Evolutionary conservation across 2,888 invertebrate genomes (phyloP), one percentile per base, ranked within the genome.

Genomic region (Euzophera pinguis): DNA sequence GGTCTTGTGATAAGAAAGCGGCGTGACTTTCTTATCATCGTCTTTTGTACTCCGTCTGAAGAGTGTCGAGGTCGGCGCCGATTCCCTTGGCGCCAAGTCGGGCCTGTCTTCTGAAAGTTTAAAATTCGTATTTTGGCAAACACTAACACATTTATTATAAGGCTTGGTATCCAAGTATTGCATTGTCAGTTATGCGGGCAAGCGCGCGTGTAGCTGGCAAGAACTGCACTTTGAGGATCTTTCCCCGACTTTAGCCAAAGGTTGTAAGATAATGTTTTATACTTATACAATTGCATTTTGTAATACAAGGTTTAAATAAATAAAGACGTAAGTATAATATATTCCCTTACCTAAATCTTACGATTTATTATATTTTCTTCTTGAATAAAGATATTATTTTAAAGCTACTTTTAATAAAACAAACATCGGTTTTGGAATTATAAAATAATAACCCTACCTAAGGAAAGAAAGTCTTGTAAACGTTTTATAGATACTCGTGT

Each of bases 401-500:
- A 22, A 22, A 22, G 2, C 22, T 32, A 32, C 32, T 9, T 32
- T 9, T 10, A 4, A 9, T 7, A 6, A 1, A 10, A 32, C 7
- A 32, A 10, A 9, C 32, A 9, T 10, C 32, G n/a, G 2, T 37
- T 9, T 6, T 37, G 37, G 12, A 37, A n/a, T 12, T 6, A 12
- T n/a, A n/a, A 16, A 2, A 5, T 2, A 22, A 5, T 5, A 22
- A 3, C 5, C 80, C 70, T 71, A 88, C 90, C 76, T 52, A 84
- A 66, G 1, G 57, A 56, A 8, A 91, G 70, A 55, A 88, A 90
- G 35, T 86, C 81, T 60, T 87, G 75, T 3, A 91, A 76, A 67
- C 91, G 74, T 47, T 63, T 65, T 1, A 90, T 56, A 0, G 90
- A 81, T 1, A 90, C 94, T 0, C 91, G 64, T 17, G 92, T 78